Evolutionary conservation across 2,888 invertebrate species (phyloP).

Genomic region (Tipula helvola): DNA sequence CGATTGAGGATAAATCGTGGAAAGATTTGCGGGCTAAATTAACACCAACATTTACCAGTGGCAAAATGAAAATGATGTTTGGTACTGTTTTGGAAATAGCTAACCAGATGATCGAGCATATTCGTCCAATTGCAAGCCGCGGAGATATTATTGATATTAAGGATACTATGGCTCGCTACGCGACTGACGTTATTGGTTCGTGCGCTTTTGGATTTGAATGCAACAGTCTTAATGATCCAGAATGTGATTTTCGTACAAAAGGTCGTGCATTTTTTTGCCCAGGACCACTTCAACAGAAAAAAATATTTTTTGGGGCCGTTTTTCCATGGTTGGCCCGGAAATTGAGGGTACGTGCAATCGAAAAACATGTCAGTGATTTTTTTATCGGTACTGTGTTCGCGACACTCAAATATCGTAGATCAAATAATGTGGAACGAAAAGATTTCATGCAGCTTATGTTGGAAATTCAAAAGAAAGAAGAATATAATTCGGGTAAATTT

Average conservation of each 20-base stretch:
- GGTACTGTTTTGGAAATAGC: too few species aligned
- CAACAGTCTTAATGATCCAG: slow-evolving; percentile 18
- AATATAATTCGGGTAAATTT: neutral
- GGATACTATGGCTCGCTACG: slow-evolving; percentile 29
- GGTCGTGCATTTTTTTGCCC: slow-evolving; percentile 28
- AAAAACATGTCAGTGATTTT: neutral
- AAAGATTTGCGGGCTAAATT: too few species aligned
- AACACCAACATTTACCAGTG: too few species aligned
- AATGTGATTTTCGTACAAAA: slow-evolving; percentile 23
- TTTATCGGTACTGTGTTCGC: neutral
- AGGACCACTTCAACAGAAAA: neutral
- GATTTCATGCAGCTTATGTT: slow-evolving; percentile 21
- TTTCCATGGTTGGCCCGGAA: neutral
- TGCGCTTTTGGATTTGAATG: too few species aligned
- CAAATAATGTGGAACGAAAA: slow-evolving; percentile 16
- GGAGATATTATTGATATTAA: slow-evolving; percentile 26
- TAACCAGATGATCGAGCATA: too few species aligned
- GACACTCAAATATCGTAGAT: neutral
- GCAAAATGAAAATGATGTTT: too few species aligned
- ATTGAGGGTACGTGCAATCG: neutral
- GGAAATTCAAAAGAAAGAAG: slow-evolving; percentile 13
- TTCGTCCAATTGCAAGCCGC: too few species aligned
- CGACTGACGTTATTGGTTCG: slow-evolving; percentile 28
- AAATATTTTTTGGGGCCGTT: neutral
- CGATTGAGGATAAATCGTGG: neutral